Base-by-base conservation (phyloP, 2,888 invertebrate species). In the Balanococcus diminutus region DNA sequence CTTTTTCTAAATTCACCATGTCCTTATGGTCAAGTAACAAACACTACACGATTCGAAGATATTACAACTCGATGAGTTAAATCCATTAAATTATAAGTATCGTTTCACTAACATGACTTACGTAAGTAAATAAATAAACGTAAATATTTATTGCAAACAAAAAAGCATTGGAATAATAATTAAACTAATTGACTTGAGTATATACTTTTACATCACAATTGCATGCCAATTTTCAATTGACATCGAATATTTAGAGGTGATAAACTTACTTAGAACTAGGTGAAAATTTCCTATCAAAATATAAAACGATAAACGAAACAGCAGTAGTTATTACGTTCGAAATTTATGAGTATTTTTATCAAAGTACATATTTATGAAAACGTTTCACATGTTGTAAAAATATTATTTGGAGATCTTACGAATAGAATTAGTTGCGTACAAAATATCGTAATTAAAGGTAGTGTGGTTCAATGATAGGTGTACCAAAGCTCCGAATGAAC, bases 151-250 rank as follows among this genome's bases (percentile, higher is more conserved):
- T 67, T 67, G 25, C 67, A 67, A 67, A 67, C 16, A 31, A 56
- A n/a, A 67, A 67, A 67, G 67, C 67, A 31, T 67, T 67, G 67
- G 16, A 67, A 28, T 28, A 28, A 9, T 79, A 36, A 32, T 79
- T 79, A 36, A 32, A 79, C 75, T 36, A 79, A 79, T 79, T 79
- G 75, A 79, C 75, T 79, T 36, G 5, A 79, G 75, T 79, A 56
- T 22, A 22, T 22, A 56, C 22, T 19, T 56, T 36, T 79, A 79
- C 19, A 79, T 79, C 75, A 79, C 75, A 79, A 36, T 79, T 36
- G 36, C 19, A 11, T 22, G 75, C 19, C 75, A 79, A 79, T 79
- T 79, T 36, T 31, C 11, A 32, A 79, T 79, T 79, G 75, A 36
- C 75, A 36, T 79, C 16, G 31, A 28, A 67, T 28, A 28, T 28